Evolutionary conservation across 64 coral and sea anemone species (phyloP).

Genomic region (Actinia equina): DNA sequence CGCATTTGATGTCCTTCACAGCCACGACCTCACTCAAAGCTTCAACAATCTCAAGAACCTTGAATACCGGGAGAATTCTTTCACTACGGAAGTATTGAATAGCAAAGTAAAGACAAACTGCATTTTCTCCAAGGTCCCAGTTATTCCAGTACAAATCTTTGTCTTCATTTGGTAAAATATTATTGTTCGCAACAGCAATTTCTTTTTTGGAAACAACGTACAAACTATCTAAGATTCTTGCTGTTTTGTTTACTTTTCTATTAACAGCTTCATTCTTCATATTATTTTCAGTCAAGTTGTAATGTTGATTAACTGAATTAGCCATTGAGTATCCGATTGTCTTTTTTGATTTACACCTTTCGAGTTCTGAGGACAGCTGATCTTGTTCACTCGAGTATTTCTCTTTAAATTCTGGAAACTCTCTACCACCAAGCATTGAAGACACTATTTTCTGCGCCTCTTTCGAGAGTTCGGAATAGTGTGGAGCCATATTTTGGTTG

Average conservation of each 20-base stretch:
- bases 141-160: neutral
- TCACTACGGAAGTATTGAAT: conserved; percentile 66
- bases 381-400: neutral
- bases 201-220: conserved; percentile 52
- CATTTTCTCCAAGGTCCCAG: conserved; percentile 42
- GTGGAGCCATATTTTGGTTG: neutral
- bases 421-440: neutral
- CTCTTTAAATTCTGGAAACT: neutral
- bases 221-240: conserved; percentile 56
- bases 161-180: conserved; percentile 14
- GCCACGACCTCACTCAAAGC: conserved; percentile 49
- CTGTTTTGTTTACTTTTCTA: conserved; percentile 40
- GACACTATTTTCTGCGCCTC: neutral
- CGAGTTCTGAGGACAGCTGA: neutral
- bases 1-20: conserved; percentile 74
- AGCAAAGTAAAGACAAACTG: conserved; percentile 77
- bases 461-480: neutral
- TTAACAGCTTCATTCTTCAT: conserved; percentile 3
- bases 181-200: conserved; percentile 20
- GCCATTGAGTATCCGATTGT: conserved; percentile 2
- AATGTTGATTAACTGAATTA: conserved; percentile 21
- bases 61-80: conserved; percentile 74
- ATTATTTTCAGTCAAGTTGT: neutral
- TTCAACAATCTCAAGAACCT: conserved; percentile 79
- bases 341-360: conserved; percentile 29